Evolutionary conservation across 2,888 invertebrate species (phyloP).

Genomic region (Thumatha senex): DNA sequence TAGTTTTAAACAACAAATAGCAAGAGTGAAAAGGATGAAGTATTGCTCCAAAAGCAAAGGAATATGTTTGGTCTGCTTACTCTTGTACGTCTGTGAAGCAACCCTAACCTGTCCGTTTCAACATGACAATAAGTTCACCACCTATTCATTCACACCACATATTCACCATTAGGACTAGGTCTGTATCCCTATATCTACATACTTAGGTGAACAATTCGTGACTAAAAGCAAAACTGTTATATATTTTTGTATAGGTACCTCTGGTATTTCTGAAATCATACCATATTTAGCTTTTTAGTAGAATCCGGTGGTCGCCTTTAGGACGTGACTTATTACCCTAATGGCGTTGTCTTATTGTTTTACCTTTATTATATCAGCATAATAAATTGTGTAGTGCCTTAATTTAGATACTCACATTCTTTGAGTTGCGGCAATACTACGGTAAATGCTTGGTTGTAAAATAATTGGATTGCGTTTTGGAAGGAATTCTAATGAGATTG

Average conservation of each 20-base stretch:
- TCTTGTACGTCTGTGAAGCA: too few species aligned
- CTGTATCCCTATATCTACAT: too few species aligned
- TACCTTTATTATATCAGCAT: neutral
- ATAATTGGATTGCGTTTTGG: constrained; percentile 15
- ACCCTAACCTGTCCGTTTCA: too few species aligned
- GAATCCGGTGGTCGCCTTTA: constrained; percentile 40
- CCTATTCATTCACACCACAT: too few species aligned
- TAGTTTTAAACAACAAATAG: too few species aligned
- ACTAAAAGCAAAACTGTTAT: neutral
- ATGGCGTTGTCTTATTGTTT: constrained; percentile 11
- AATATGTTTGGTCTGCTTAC: too few species aligned
- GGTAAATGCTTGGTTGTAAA: constrained; percentile 10
- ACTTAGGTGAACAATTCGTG: neutral
- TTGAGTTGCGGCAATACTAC: neutral
- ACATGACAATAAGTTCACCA: too few species aligned
- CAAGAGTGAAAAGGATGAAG: too few species aligned
- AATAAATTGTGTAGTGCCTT: neutral
- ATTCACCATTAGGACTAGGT: too few species aligned
- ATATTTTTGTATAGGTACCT: neutral
- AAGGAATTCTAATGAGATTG: constrained; percentile 2
- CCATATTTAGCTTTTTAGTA: constrained; percentile 5
- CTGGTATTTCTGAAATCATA: constrained; percentile 1
- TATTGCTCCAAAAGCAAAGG: too few species aligned
- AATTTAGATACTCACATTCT: constrained; percentile 1
- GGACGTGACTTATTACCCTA: constrained; percentile 31